phyloP scores from a whole-genome alignment of 2,888 invertebrate genomes.

The Ephialtes manifestator region DNA sequence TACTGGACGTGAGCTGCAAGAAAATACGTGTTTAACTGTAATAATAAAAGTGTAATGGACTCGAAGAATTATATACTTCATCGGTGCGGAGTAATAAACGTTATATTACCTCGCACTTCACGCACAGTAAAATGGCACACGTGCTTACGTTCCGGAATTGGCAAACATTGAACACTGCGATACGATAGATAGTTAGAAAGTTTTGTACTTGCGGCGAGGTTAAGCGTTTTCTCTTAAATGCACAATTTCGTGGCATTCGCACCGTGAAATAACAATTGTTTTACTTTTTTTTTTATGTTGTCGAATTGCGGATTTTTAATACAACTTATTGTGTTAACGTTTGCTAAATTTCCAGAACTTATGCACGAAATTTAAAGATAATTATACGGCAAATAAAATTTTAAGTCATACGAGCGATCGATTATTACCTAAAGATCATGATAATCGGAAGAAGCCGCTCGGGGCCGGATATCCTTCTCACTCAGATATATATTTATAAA shows the following conservation, averaged over 20 bases:
- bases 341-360: conserved; percentile 39
- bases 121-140: conserved; percentile 59
- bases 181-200: conserved; percentile 1
- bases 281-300: background rate
- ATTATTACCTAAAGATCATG: conserved; percentile 47
- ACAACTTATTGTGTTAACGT: background rate
- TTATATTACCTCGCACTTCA: conserved; percentile 37
- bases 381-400: conserved; percentile 27
- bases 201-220: conserved; percentile 2
- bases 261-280: conserved; percentile 1
- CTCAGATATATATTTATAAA: conserved; percentile 23
- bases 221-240: conserved; percentile 44
- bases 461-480: conserved; percentile 29
- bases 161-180: conserved; percentile 25
- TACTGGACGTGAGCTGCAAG: conserved; percentile 57
- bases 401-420: conserved; percentile 40
- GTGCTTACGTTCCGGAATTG: conserved; percentile 48
- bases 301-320: background rate
- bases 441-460: conserved; percentile 43
- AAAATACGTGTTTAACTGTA: conserved; percentile 4
- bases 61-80: background rate
- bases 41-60: background rate
- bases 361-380: conserved; percentile 40
- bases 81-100: conserved; percentile 6
- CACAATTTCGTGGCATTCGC: conserved; percentile 5